Percentiles rank a stretch among this genome's conserved stretches.
Conservation (phyloP, 1,140 invertebrate genomes). For the Drepana arcuata region DNA sequence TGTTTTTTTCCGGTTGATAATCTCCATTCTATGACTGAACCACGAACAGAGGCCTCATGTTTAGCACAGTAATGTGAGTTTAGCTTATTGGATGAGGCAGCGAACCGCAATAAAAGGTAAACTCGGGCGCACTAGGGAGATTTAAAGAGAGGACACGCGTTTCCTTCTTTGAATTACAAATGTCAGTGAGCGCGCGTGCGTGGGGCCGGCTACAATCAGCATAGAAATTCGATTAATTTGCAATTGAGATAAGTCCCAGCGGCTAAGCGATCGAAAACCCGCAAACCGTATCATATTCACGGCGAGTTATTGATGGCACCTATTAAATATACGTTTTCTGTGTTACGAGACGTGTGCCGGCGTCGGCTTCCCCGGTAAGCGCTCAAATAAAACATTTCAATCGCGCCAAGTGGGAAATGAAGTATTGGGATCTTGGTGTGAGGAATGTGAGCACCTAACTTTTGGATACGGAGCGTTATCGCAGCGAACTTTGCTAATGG, state of each 20-base stretch:
- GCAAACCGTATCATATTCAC: constrained; percentile 56
- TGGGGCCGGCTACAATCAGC: constrained; percentile 24
- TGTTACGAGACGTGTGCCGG: constrained; percentile 26
- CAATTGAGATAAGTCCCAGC: constrained; percentile 65
- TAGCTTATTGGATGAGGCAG: too few species aligned
- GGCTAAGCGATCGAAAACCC: constrained; percentile 49
- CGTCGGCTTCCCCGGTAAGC: constrained; percentile 33
- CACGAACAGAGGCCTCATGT: too few species aligned
- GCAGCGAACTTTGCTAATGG: constrained; percentile 3
- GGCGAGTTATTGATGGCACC: constrained; percentile 68
- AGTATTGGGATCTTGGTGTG: constrained; percentile 37
- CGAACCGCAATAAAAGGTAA: constrained; percentile 14
- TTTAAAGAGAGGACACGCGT: constrained; percentile 34
- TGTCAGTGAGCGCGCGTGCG: constrained; percentile 23
- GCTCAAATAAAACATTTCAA: constrained; percentile 65
- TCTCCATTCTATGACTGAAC: constrained; percentile 59
- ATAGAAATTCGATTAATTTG: constrained; percentile 63
- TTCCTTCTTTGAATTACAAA: constrained; percentile 51
- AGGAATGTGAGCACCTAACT: constrained; percentile 32
- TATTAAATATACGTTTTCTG: constrained; percentile 71
- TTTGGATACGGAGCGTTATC: constrained; percentile 25
- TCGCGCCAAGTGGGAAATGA: constrained; percentile 51
- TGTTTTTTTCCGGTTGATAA: constrained; percentile 30
- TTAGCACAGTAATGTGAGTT: too few species aligned
- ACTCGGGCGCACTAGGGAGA: constrained; percentile 17